Percentiles rank a stretch among this genome's conserved stretches.
These are phyloP conservation scores for Nomada fabriciana DNA, from an alignment of 2,888 invertebrate genomes.

Conservation along the genomic window DNA sequence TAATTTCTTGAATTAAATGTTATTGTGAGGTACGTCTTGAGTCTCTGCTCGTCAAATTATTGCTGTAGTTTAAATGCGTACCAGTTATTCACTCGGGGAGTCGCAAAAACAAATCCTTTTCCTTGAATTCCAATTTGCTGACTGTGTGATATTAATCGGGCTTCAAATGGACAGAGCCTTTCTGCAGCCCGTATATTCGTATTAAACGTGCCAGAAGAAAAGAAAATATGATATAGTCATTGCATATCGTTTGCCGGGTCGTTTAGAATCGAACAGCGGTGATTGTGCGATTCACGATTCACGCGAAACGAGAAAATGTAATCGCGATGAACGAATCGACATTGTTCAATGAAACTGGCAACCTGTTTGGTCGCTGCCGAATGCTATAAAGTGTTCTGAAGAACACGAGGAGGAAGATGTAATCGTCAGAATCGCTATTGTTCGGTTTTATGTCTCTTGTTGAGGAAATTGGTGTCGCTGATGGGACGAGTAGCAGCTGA, in stretches of 20 bases:
- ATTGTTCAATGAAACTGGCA: too few species aligned
- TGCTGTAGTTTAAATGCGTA: too few species aligned
- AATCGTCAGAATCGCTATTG: slow-evolving; percentile 24
- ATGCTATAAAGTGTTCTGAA: background rate
- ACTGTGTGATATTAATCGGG: background rate
- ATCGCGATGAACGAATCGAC: too few species aligned
- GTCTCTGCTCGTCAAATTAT: too few species aligned
- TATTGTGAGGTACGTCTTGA: too few species aligned
- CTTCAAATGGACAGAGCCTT: background rate
- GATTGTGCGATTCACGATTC: background rate
- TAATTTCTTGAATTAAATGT: too few species aligned
- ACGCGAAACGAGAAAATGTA: too few species aligned
- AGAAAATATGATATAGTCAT: background rate
- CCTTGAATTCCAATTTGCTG: slow-evolving; percentile 1
- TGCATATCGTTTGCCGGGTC: background rate
- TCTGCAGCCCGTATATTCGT: background rate
- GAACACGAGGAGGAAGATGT: slow-evolving; percentile 19
- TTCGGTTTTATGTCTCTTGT: slow-evolving; percentile 32
- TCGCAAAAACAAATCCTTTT: slow-evolving; percentile 23
- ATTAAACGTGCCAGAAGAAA: background rate
- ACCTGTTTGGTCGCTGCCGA: slow-evolving; percentile 1
- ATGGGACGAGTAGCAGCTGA: slow-evolving; percentile 42
- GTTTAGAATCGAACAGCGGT: background rate
- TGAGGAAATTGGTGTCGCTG: slow-evolving; percentile 47
- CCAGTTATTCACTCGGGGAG: background rate